phyloP scores from a whole-genome alignment of 2,888 invertebrate genomes.

The Adela reaumurella region DNA sequence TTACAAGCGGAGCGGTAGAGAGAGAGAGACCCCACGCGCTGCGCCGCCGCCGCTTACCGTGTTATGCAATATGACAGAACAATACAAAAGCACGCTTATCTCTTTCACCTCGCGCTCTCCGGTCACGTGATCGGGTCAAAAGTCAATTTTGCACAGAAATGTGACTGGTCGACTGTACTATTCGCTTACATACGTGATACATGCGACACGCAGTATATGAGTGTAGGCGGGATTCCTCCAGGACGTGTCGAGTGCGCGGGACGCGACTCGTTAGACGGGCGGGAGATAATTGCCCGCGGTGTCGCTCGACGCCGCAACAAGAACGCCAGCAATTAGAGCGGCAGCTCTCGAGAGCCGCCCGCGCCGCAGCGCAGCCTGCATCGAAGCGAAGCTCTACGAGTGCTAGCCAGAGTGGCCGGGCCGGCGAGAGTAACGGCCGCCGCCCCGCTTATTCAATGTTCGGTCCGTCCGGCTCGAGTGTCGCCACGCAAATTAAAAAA shows the following conservation, averaged over 20 bases:
- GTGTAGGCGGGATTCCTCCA: too few species aligned
- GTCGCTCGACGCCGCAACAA: not conserved
- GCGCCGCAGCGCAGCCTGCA: not conserved
- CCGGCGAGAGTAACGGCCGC: not conserved
- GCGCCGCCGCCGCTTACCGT: too few species aligned
- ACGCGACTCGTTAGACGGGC: not conserved
- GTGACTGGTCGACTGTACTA: too few species aligned
- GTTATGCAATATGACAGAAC: too few species aligned
- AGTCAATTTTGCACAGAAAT: too few species aligned
- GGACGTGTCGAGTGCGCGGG: too few species aligned
- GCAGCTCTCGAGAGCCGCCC: not conserved
- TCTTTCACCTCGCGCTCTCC: too few species aligned
- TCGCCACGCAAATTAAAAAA: slow-evolving; percentile 55
- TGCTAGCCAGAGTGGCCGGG: not conserved
- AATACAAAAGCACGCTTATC: too few species aligned
- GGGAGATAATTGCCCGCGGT: not conserved
- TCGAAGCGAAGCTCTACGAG: not conserved
- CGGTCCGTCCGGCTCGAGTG: slow-evolving; percentile 34
- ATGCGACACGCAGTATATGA: too few species aligned
- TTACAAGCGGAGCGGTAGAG: not conserved
- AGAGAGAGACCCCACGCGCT: not conserved
- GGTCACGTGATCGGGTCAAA: too few species aligned
- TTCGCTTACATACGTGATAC: too few species aligned
- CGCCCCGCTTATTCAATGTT: not conserved
- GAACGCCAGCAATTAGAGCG: not conserved